These are phyloP conservation scores for Melopsittacus undulatus DNA, from an alignment of 2,797 vertebrate species.

Conservation along the genomic window DNA sequence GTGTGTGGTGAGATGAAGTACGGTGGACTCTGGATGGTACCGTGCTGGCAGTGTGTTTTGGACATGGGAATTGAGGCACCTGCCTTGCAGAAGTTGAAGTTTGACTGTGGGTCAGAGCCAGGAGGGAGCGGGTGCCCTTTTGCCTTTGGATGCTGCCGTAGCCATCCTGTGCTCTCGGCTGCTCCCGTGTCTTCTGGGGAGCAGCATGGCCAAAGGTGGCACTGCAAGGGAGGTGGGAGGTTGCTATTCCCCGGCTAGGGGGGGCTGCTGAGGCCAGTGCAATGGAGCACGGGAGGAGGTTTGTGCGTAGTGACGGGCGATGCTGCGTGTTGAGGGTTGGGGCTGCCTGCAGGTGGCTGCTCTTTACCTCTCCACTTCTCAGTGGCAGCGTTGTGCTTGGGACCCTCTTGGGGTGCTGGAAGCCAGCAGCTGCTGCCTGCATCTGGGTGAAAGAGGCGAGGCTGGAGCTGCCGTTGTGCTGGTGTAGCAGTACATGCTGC, in stretches of 20 bases:
- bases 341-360: not conserved
- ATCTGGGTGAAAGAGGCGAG: not conserved
- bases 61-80: not conserved
- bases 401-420: accelerated
- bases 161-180: not conserved
- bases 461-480: slow-evolving; percentile 21
- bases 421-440: not conserved
- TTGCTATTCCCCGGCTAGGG: not conserved
- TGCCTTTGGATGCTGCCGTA: not conserved
- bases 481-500: not conserved
- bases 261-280: not conserved
- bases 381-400: not conserved
- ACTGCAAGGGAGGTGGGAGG: accelerated
- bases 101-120: accelerated
- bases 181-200: not conserved
- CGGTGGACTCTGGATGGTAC: not conserved
- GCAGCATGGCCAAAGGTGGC: not conserved
- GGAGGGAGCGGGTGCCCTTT: not conserved
- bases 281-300: not conserved
- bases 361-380: not conserved
- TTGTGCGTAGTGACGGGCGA: not conserved
- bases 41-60: not conserved
- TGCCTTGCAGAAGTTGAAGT: not conserved
- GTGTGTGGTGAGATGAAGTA: no score
- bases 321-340: accelerated